Percentiles rank a stretch among this genome's conserved stretches.
Evolutionary conservation across 2,113 vertebrate species (phyloP).

Genomic region (Blennius ocellaris): DNA sequence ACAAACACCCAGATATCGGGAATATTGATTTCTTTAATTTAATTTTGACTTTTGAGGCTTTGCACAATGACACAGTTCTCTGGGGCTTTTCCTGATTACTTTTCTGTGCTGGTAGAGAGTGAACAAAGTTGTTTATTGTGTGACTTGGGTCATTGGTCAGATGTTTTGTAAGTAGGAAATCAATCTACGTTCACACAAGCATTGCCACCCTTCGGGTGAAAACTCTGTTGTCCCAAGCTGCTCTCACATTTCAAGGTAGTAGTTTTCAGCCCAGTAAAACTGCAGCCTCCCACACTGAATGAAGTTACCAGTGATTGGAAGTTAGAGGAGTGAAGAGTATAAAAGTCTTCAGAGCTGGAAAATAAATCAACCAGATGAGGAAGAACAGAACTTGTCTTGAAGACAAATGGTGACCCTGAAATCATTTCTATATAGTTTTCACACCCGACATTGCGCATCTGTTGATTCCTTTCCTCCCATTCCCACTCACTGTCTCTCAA

Average conservation of each 20-base stretch:
- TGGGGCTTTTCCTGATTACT: not conserved
- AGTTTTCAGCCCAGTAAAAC: too few relatives aligned
- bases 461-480: conserved; percentile 9
- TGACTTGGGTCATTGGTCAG: not conserved
- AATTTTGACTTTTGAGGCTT: not conserved
- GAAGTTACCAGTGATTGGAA: conserved; percentile 5
- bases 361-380: conserved; percentile 9
- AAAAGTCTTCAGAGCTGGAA: conserved; percentile 11
- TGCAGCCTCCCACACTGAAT: not conserved
- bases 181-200: not conserved
- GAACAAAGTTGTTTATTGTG: not conserved
- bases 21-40: conserved; percentile 9
- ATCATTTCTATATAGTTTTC: conserved; percentile 7
- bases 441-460: not conserved
- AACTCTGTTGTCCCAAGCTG: not conserved
- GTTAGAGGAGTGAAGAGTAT: not conserved
- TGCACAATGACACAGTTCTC: not conserved
- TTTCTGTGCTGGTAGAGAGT: not conserved
- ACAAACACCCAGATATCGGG: conserved; percentile 1
- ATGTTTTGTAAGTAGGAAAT: conserved; percentile 9
- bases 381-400: conserved; percentile 14
- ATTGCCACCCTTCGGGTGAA: not conserved
- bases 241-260: not conserved
- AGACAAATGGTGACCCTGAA: conserved; percentile 36
- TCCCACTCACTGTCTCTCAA: conserved; percentile 27